These are phyloP conservation scores for Chrysolina haemoptera DNA, from an alignment of 2,888 invertebrate species.

Conservation along the genomic window DNA sequence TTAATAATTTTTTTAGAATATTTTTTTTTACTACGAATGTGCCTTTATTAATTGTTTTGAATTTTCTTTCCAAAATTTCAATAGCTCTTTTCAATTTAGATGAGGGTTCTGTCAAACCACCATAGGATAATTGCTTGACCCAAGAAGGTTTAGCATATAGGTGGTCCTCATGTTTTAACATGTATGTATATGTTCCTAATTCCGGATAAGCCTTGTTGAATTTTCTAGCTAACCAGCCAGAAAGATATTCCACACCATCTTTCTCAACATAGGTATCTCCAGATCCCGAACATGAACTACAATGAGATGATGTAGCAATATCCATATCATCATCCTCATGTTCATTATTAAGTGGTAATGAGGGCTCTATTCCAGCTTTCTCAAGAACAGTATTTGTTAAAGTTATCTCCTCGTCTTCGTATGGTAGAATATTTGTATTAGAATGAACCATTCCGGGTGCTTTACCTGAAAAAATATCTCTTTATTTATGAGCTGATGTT, in stretches of 20 bases:
- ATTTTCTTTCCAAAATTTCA: neutral
- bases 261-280: neutral
- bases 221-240: constrained; percentile 11
- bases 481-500: too few relatives aligned
- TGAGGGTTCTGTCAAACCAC: neutral
- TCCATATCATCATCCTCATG: neutral
- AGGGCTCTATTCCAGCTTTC: too few relatives aligned
- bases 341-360: neutral
- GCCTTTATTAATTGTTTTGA: neutral
- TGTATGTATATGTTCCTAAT: neutral
- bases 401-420: too few relatives aligned
- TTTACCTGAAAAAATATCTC: too few relatives aligned
- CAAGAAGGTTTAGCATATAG: constrained; percentile 5
- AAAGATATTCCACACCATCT: neutral
- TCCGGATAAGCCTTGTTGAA: neutral
- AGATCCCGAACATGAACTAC: neutral
- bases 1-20: neutral
- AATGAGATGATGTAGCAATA: neutral
- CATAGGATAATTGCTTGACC: too few relatives aligned
- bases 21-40: constrained; percentile 1
- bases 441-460: too few relatives aligned
- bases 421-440: too few relatives aligned
- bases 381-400: too few relatives aligned
- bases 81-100: neutral
- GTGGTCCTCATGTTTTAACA: neutral